Evolutionary conservation across 2,888 invertebrate species (phyloP), one percentile per base, ranked within the genome.

Genomic region (Agapostemon virescens): DNA sequence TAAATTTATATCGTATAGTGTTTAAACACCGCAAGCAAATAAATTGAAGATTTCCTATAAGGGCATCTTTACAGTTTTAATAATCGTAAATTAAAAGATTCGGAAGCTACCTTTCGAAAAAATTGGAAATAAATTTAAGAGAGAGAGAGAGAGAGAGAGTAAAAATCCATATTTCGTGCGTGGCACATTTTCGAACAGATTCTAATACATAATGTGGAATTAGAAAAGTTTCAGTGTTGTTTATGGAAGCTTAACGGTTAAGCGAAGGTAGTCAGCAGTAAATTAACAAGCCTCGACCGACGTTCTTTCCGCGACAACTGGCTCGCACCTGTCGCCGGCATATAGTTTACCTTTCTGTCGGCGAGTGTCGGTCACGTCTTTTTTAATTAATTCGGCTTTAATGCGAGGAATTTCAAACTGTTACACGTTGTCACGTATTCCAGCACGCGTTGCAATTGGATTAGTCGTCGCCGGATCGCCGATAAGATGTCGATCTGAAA

Each of bases 301-400:
- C 67, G 77, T 71, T 38, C 61, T 42, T 55, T 58, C 55, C n/a
- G 72, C 55, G 67, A 69, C 82, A 72, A 79, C 69, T 74, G 76
- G 52, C 67, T 17, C 58, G 82, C 85, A 85, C 85, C 85, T 85
- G 85, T 84, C 85, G 75, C 42, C 40, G 71, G 26, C 58, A 67
- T 38, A 79, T 79, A 69, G 78, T 74, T n/a, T 74, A 70, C 69
- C 64, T 72, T 52, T 73, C 74, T 49, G 23, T n/a, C 11, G 26
- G 20, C n/a, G 20, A 61, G 49, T 45, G 45, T 40, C 42, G 61
- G 38, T 30, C 7, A 13, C 15, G 11, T 20, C 17, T 52, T 30
- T 84, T 80, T 84, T 84, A 84, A 84, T 84, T 84, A 77, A 26
- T 64, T 52, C 30, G 13, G 42, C 30, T 42, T 74, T 63, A 58